Percentiles rank a stretch among this genome's conserved stretches.
Evolutionary conservation across 2,797 vertebrate species (phyloP).

Genomic region (Ctenopoma multispine): DNA sequence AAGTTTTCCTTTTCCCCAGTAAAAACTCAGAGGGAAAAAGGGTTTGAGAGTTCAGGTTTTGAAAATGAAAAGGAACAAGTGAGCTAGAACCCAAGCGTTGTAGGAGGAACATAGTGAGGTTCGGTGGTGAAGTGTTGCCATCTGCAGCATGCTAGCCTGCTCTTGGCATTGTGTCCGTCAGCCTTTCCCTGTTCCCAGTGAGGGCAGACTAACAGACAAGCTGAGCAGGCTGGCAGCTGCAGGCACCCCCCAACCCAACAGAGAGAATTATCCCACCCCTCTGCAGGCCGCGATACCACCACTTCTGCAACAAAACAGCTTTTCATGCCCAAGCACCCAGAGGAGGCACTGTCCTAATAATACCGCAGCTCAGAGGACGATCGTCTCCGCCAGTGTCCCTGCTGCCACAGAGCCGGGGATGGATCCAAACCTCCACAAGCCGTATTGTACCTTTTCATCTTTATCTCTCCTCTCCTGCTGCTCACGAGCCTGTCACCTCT

Average conservation of each 20-base stretch:
- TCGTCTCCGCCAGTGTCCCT: conserved; percentile 13
- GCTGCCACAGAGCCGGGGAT: conserved; percentile 36
- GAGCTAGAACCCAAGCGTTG: not conserved
- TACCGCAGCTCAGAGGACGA: conserved; percentile 29
- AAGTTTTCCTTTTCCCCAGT: not conserved
- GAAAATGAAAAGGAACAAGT: not conserved
- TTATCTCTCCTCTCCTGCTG: conserved; percentile 67
- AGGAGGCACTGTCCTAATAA: conserved; percentile 51
- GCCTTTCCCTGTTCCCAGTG: conserved; percentile 61
- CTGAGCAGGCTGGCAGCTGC: conserved; percentile 63
- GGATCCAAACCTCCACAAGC: conserved; percentile 25
- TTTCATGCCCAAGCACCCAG: conserved; percentile 68
- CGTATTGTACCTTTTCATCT: conserved; percentile 14
- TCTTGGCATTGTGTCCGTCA: conserved; percentile 71
- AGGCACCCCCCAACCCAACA: conserved; percentile 3
- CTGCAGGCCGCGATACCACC: conserved; percentile 59
- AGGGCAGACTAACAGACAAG: conserved; percentile 76
- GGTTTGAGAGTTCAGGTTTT: not conserved
- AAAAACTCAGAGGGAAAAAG: not conserved
- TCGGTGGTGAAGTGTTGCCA: conserved; percentile 65
- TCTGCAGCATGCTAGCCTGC: conserved; percentile 69
- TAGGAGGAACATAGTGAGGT: conserved; percentile 17
- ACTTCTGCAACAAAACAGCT: conserved; percentile 64
- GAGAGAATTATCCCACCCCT: conserved; percentile 55
- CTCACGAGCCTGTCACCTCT: conserved; percentile 35